phyloP scores from a whole-genome alignment of 2,888 invertebrate species.

The Eledona agricola region DNA sequence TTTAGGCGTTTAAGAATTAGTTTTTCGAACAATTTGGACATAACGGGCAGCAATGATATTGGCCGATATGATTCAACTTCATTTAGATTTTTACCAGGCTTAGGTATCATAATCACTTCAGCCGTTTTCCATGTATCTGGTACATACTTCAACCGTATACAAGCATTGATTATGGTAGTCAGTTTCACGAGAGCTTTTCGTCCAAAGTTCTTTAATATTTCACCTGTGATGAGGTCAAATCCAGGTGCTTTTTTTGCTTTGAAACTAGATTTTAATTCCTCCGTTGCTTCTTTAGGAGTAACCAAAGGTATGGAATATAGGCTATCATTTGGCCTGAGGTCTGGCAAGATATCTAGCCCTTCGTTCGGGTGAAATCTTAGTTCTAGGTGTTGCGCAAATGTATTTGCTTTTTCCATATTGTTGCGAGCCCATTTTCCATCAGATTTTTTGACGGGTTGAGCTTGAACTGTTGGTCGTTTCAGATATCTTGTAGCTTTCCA shows the following conservation, averaged over 20 bases:
- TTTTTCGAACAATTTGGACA: constrained; percentile 46
- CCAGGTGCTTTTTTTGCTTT: constrained; percentile 42
- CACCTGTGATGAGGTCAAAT: constrained; percentile 44
- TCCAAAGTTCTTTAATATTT: constrained; percentile 43
- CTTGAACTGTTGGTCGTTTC: constrained; percentile 18
- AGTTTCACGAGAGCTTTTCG: constrained; percentile 41
- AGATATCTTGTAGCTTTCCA: constrained; percentile 38
- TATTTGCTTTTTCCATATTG: constrained; percentile 38
- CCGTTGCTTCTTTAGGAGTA: constrained; percentile 20
- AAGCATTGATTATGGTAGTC: constrained; percentile 44
- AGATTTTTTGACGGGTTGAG: constrained; percentile 18
- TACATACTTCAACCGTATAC: constrained; percentile 40
- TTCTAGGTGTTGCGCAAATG: constrained; percentile 37
- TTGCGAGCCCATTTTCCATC: constrained; percentile 23
- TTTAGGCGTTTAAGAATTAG: constrained; percentile 38
- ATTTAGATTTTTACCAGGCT: no score
- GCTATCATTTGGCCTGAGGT: constrained; percentile 3
- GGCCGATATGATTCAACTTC: constrained; percentile 42
- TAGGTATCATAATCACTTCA: constrained; percentile 43
- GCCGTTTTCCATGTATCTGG: constrained; percentile 47
- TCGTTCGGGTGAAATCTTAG: constrained; percentile 14
- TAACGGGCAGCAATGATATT: no score
- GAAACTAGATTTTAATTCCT: constrained; percentile 22
- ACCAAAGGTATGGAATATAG: constrained; percentile 6
- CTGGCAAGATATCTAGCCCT: neutral